These are phyloP conservation scores for Clarias batrachus DNA, from an alignment of 2,113 vertebrate genomes.

Conservation along the genomic window DNA sequence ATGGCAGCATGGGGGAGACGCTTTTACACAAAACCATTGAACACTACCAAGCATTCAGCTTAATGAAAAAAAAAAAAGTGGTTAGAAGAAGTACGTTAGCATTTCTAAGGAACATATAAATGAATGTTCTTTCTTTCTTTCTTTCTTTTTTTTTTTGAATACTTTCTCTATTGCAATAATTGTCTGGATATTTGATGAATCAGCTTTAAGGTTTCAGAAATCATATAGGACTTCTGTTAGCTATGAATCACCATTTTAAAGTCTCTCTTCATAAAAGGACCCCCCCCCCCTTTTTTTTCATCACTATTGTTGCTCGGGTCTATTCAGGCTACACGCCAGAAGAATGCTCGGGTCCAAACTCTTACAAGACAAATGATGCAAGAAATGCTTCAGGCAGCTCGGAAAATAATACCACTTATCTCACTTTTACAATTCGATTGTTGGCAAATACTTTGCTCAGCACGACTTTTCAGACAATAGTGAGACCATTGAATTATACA, in stretches of 20 bases:
- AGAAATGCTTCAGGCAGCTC: conserved; percentile 8
- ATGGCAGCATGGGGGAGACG: neutral
- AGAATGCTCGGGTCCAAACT: conserved; percentile 11
- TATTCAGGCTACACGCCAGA: conserved; percentile 8
- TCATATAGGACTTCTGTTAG: conserved; percentile 17
- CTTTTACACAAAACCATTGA: conserved; percentile 6
- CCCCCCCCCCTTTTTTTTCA: neutral
- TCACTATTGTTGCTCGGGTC: neutral
- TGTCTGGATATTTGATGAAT: neutral
- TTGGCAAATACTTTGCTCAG: conserved; percentile 1
- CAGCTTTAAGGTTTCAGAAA: conserved; percentile 24
- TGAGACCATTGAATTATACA: conserved; percentile 41
- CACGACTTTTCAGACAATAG: neutral
- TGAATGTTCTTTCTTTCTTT: neutral
- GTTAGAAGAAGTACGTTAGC: neutral
- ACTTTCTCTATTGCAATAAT: neutral
- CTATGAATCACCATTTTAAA: conserved; percentile 27
- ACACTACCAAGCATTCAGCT: neutral
- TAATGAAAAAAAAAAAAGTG: neutral
- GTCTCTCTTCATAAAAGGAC: conserved; percentile 23
- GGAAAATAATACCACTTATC: conserved; percentile 33
- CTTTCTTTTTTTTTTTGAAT: neutral
- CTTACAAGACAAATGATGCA: conserved; percentile 1
- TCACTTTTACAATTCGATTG: conserved; percentile 25
- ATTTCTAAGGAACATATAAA: conserved; percentile 3